Percentiles rank a stretch among this genome's conserved stretches.
These are phyloP conservation scores for Helicoverpa armigera DNA, from an alignment of 1,140 invertebrate species.

Conservation along the genomic window DNA sequence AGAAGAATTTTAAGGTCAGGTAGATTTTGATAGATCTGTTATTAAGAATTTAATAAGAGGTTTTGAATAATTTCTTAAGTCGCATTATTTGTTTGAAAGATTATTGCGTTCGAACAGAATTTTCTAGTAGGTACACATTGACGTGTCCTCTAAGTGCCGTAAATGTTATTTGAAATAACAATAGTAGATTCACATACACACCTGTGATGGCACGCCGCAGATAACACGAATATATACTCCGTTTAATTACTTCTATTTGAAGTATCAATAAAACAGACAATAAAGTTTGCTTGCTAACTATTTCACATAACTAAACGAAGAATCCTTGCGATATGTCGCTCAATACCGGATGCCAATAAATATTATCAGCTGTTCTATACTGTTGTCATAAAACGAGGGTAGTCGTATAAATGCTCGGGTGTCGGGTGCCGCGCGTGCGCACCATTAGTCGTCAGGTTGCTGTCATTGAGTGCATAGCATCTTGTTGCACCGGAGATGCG, in stretches of 20 bases:
- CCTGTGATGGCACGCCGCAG: constrained; percentile 42
- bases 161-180: constrained; percentile 43
- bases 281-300: constrained; percentile 46
- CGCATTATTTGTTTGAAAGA: background rate
- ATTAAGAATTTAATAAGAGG: background rate
- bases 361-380: constrained; percentile 58
- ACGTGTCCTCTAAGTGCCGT: constrained; percentile 17
- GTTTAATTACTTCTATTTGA: constrained; percentile 49
- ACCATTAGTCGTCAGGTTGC: constrained; percentile 61
- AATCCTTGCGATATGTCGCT: constrained; percentile 42
- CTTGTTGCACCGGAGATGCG: constrained; percentile 54
- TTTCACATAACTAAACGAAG: constrained; percentile 52
- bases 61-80: background rate
- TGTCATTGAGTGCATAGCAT: constrained; percentile 55
- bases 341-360: constrained; percentile 58
- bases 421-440: constrained; percentile 66
- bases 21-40: constrained; percentile 2
- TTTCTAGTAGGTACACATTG: background rate
- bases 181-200: constrained; percentile 35
- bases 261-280: constrained; percentile 47
- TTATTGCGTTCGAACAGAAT: background rate
- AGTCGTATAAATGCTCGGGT: constrained; percentile 61
- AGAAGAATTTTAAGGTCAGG: background rate
- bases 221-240: constrained; percentile 42
- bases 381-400: constrained; percentile 54